A percentile compares a stretch with the other conserved stretches of the same genome.
Evolutionary conservation across 2,113 vertebrate species (phyloP).

Genomic region (Gadus chalcogrammus): DNA sequence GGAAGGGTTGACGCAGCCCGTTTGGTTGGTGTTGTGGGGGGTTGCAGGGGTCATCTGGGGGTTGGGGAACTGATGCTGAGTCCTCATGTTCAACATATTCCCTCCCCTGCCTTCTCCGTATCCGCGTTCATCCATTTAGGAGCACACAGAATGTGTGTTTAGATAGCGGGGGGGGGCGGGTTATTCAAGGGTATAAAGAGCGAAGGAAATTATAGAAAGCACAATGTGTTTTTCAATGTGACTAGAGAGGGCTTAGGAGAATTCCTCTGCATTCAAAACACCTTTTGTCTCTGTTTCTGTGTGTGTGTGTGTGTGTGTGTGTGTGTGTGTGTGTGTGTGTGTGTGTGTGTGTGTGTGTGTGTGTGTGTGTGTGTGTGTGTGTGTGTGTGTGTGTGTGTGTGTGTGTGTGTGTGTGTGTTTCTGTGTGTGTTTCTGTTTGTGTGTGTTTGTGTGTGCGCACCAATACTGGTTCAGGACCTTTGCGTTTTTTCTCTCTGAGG

Average conservation of each 20-base stretch:
- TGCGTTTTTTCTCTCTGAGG: slow-evolving; percentile 25
- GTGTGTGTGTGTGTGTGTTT: background rate
- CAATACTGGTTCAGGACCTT: background rate
- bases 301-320: slow-evolving; percentile 19
- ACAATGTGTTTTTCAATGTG: too few species aligned
- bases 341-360: background rate
- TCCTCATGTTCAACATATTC: too few species aligned
- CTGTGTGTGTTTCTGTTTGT: background rate
- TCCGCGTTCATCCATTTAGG: too few species aligned
- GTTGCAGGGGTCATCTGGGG: too few species aligned
- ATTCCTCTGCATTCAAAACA: too few species aligned
- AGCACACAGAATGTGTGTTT: too few species aligned
- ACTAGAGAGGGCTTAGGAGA: too few species aligned
- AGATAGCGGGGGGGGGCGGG: too few species aligned
- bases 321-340: background rate
- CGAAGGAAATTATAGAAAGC: background rate
- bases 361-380: background rate
- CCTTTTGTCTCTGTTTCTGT: background rate
- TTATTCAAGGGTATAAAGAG: background rate
- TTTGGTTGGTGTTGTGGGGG: too few species aligned
- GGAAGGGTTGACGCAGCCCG: too few species aligned
- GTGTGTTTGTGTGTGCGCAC: background rate
- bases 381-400: slow-evolving; percentile 9
- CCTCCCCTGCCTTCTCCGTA: too few species aligned
- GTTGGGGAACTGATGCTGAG: too few species aligned